These are phyloP conservation scores for Andricus quercusramuli DNA, from an alignment of 2,888 invertebrate genomes.

Conservation along the genomic window DNA sequence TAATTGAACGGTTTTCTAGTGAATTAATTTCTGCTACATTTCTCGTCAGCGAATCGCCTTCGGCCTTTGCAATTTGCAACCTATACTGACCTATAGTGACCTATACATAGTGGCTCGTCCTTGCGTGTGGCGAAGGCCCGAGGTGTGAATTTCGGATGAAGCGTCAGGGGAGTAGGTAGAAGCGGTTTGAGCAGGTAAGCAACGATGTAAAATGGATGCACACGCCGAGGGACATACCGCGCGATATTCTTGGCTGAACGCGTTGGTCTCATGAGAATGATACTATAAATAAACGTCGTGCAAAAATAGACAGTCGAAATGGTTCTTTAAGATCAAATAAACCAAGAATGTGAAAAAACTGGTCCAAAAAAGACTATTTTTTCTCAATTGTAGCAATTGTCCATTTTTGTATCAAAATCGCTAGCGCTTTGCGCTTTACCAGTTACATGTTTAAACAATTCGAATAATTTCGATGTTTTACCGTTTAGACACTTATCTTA, in stretches of 20 bases:
- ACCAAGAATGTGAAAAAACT: not conserved
- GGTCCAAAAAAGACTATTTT: too few species aligned
- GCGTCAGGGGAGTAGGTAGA: conserved; percentile 16
- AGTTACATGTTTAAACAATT: too few species aligned
- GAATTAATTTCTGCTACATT: conserved; percentile 38
- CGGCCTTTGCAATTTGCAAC: conserved; percentile 6
- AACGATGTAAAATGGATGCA: conserved; percentile 60
- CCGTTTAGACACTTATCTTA: too few species aligned
- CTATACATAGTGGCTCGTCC: conserved; percentile 33
- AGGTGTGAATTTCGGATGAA: conserved; percentile 35
- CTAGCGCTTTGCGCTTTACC: too few species aligned
- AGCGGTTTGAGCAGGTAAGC: conserved; percentile 44
- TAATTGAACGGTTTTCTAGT: not conserved
- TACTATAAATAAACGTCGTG: conserved; percentile 65
- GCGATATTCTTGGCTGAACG: conserved; percentile 62
- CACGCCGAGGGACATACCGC: conserved; percentile 54
- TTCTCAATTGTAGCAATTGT: too few species aligned
- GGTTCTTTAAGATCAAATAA: conserved; percentile 51
- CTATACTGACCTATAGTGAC: conserved; percentile 15
- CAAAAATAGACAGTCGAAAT: conserved; percentile 64
- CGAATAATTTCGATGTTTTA: too few species aligned
- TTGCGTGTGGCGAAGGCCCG: conserved; percentile 25
- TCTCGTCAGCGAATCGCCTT: conserved; percentile 26
- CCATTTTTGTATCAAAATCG: too few species aligned
- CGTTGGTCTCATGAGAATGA: conserved; percentile 64